Conservation (phyloP, 2,888 invertebrate genomes). For the Drosophila pseudotakahashii region DNA sequence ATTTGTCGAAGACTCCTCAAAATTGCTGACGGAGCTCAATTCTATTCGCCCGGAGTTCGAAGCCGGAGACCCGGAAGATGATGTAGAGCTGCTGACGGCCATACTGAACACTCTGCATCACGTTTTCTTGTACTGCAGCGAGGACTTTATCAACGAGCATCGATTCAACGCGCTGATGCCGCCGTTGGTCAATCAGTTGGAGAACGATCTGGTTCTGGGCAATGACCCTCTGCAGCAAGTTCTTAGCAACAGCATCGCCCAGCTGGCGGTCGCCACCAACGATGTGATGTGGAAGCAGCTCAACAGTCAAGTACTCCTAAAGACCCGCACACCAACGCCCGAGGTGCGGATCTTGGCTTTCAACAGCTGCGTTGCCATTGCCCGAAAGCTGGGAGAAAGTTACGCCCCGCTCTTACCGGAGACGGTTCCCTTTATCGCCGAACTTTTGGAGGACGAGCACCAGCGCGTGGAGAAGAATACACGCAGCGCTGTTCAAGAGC, state of each 20-base stretch:
- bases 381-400: constrained; percentile 93
- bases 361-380: constrained; percentile 90
- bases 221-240: constrained; percentile 85
- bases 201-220: constrained; percentile 88
- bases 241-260: constrained; percentile 91
- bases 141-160: constrained; percentile 93
- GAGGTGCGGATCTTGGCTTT: constrained; percentile 90
- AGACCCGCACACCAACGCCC: constrained; percentile 91
- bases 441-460: constrained; percentile 95
- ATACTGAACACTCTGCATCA: constrained; percentile 90
- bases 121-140: constrained; percentile 93
- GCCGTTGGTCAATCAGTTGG: constrained; percentile 94
- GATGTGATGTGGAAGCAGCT: constrained; percentile 95
- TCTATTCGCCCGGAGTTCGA: constrained; percentile 85
- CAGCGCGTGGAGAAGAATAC: constrained; percentile 92
- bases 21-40: constrained; percentile 89
- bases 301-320: constrained; percentile 94
- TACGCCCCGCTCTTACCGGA: constrained; percentile 95
- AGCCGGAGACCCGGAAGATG: constrained; percentile 84
- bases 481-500: constrained; percentile 91
- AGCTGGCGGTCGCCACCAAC: constrained; percentile 92
- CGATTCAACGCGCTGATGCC: constrained; percentile 93
- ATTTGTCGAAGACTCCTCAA: constrained; percentile 92
- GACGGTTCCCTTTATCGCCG: constrained; percentile 96
- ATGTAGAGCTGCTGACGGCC: constrained; percentile 86